These are phyloP conservation scores for Arrhamphus sclerolepis DNA, from an alignment of 2,797 vertebrate genomes.

Conservation along the genomic window DNA sequence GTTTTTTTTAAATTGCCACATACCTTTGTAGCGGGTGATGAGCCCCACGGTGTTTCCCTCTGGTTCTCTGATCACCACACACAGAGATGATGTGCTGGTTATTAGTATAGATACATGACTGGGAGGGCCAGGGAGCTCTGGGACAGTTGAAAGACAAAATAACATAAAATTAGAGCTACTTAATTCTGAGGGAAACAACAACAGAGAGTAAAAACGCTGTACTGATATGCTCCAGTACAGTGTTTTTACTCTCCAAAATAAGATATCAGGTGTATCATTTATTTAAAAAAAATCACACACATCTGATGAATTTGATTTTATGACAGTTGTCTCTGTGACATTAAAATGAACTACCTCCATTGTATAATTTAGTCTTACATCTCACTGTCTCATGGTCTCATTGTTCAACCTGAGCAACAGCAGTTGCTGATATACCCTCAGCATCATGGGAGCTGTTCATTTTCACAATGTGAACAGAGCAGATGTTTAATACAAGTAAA, in stretches of 20 bases:
- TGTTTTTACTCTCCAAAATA: too few relatives aligned
- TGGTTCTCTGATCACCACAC: slow-evolving; percentile 76
- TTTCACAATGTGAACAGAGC: neutral
- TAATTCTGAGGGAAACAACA: neutral
- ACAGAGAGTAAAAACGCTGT: too few relatives aligned
- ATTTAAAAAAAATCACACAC: too few relatives aligned
- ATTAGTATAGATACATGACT: slow-evolving; percentile 74
- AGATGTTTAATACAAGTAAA: too few relatives aligned
- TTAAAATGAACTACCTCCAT: too few relatives aligned
- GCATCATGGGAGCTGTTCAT: neutral
- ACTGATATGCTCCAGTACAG: too few relatives aligned
- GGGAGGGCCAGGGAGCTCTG: slow-evolving; percentile 76
- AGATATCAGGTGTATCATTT: neutral
- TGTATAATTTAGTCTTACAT: neutral
- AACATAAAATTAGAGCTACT: neutral
- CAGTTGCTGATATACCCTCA: slow-evolving; percentile 1
- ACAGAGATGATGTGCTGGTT: slow-evolving; percentile 73
- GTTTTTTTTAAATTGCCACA: slow-evolving; percentile 5
- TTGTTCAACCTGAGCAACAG: neutral
- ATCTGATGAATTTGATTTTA: too few relatives aligned
- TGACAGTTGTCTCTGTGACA: too few relatives aligned
- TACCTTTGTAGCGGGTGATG: slow-evolving; percentile 80
- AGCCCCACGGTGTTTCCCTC: slow-evolving; percentile 57
- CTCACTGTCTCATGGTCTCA: neutral
- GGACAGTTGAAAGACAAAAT: slow-evolving; percentile 16